These are phyloP conservation scores for Lepidocyrtinus sp. DNA, from an alignment of 2,888 invertebrate species.

Conservation along the genomic window DNA sequence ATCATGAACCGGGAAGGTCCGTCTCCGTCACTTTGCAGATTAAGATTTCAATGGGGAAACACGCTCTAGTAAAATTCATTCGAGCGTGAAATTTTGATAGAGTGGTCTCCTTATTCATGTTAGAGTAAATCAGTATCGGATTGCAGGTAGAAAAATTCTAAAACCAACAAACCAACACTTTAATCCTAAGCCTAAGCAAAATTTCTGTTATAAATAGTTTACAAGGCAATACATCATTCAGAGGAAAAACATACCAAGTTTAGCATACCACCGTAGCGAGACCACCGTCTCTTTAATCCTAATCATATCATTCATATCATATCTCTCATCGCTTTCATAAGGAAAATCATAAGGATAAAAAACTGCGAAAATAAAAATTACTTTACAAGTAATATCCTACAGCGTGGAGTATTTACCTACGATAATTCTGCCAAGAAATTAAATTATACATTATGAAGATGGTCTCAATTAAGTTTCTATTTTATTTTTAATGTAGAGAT, in stretches of 20 bases:
- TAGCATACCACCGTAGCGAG: too few relatives aligned
- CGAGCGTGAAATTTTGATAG: not conserved
- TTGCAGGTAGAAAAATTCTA: too few relatives aligned
- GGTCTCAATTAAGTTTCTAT: not conserved
- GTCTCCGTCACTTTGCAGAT: not conserved
- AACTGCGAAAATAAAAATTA: conserved; percentile 26
- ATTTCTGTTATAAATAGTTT: conserved; percentile 32
- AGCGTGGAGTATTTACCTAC: not conserved
- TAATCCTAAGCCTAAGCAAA: too few relatives aligned
- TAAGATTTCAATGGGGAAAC: not conserved
- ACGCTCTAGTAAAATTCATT: not conserved
- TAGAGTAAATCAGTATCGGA: not conserved
- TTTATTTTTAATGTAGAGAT: not conserved
- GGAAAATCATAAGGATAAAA: conserved; percentile 33
- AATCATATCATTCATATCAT: too few relatives aligned
- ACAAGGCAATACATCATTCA: conserved; percentile 37
- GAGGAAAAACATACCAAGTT: not conserved
- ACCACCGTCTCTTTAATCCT: not conserved
- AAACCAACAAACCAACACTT: not conserved
- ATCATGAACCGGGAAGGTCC: not conserved
- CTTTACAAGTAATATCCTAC: not conserved
- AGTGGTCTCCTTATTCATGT: not conserved
- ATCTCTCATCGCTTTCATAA: conserved; percentile 52
- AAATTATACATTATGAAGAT: not conserved
- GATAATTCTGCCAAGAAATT: not conserved